Evolutionary conservation across 2,888 invertebrate species (phyloP).

Genomic region (Lasioglossum morio): DNA sequence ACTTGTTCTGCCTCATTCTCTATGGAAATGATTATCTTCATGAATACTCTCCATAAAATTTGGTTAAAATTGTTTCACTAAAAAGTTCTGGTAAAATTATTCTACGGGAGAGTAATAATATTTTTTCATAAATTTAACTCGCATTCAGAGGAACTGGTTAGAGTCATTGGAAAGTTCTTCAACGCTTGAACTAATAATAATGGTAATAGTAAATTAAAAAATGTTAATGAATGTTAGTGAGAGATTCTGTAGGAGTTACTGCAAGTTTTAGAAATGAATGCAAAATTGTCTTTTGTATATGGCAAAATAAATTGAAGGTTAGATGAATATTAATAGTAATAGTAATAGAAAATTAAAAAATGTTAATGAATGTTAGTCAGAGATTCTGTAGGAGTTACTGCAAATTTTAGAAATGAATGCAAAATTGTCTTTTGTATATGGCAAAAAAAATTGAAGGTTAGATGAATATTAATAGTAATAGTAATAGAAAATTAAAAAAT

Average conservation of each 20-base stretch:
- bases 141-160: background rate
- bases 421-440: background rate
- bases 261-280: background rate
- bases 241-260: too few relatives aligned
- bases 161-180: background rate
- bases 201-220: background rate
- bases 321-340: background rate
- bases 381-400: background rate
- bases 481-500: too few relatives aligned
- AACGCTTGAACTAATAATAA: background rate
- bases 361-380: background rate
- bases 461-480: too few relatives aligned
- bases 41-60: background rate
- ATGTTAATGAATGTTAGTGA: background rate
- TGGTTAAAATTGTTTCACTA: background rate
- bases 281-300: background rate
- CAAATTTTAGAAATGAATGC: background rate
- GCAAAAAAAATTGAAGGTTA: too few relatives aligned
- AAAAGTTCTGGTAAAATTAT: background rate
- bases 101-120: background rate
- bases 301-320: background rate
- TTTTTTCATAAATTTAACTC: background rate
- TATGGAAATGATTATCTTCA: conserved; percentile 1
- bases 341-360: background rate
- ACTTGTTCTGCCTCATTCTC: background rate